These are phyloP conservation scores for Adelges cooleyi DNA, from an alignment of 1,140 invertebrate species.

Conservation along the genomic window DNA sequence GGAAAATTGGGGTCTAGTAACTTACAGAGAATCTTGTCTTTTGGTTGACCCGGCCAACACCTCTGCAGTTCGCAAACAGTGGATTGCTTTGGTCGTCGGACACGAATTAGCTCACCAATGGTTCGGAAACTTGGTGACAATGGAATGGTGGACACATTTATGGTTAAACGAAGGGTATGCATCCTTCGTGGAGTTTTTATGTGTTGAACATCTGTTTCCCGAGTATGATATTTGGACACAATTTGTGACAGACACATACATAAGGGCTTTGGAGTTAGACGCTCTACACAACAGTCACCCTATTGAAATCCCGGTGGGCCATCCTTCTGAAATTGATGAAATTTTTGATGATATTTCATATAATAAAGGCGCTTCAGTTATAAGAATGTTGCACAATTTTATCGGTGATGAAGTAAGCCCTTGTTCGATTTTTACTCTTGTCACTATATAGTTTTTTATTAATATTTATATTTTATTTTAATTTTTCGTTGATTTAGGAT, in stretches of 20 bases:
- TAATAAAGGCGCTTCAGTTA: slow-evolving; percentile 83
- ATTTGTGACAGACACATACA: slow-evolving; percentile 75
- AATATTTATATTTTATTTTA: no score
- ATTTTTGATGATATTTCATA: slow-evolving; percentile 96
- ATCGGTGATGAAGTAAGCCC: slow-evolving; percentile 67
- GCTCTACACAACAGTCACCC: slow-evolving; percentile 81
- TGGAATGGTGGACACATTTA: slow-evolving; percentile 57
- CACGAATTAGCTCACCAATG: slow-evolving; percentile 84
- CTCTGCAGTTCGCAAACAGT: slow-evolving; percentile 68
- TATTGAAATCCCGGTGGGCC: slow-evolving; percentile 77
- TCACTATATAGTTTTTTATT: background rate
- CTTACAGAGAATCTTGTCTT: slow-evolving; percentile 70
- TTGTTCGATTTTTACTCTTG: background rate
- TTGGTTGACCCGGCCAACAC: slow-evolving; percentile 75
- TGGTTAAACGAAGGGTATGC: slow-evolving; percentile 83
- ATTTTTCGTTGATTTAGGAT: slow-evolving; percentile 43
- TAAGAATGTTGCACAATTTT: slow-evolving; percentile 91
- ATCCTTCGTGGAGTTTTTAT: slow-evolving; percentile 77
- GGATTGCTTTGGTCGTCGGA: slow-evolving; percentile 73
- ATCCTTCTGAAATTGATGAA: slow-evolving; percentile 84
- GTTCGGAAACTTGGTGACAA: slow-evolving; percentile 84
- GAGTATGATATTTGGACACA: slow-evolving; percentile 90
- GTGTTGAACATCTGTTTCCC: slow-evolving; percentile 75
- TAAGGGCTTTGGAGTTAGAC: slow-evolving; percentile 73
- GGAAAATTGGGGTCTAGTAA: slow-evolving; percentile 91